Base-by-base conservation (phyloP, 2,888 invertebrate species). In the Sarcophaga subvicina region DNA sequence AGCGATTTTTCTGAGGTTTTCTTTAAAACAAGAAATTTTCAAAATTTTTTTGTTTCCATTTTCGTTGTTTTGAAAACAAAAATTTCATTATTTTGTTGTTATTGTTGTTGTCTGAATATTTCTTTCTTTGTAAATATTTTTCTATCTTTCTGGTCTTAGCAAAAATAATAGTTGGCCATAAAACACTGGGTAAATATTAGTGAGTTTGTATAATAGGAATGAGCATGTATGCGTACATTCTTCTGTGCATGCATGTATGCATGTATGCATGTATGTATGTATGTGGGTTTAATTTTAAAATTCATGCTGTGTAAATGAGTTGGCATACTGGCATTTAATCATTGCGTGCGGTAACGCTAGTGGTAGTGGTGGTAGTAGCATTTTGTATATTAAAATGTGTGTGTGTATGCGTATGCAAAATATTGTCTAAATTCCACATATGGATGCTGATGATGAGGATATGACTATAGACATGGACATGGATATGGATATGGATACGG, bases 1-100 rank as follows among this genome's bases (percentile, higher is more conserved):
- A 69, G 37, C 47, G 27, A 82, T 73, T 69, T 73, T 63, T 70
- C 70, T 75, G 69, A 49, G 45, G 63, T 77, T 85, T 25, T 59
- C 63, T 64, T 20, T 10, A 37, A 77, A 85, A 80, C 10, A 60
- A 62, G 6, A 47, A 17, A n/a, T n/a, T 20, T 22, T 20, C 20
- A 62, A 22, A 62, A 60, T 69, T 2, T 25, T 20, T 4, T 59
- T 47, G n/a, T 49, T 49, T 54, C 2, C 14, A 14, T 54, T 54
- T 54, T 54, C 14, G 4, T 12, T 54, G 54, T 54, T 54, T 54
- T 54, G 12, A 17, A 2, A 17, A 54, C 11, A 59, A 63, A 59
- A 20, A 71, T 12, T 64, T 71, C 22, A 10, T 10, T 17, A 54
- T 54, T 37, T 37, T 37, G 2, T 37, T 37, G 8, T 37, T 8